These are phyloP conservation scores for Timema podura DNA, from an alignment of 2,888 invertebrate genomes.

Conservation along the genomic window DNA sequence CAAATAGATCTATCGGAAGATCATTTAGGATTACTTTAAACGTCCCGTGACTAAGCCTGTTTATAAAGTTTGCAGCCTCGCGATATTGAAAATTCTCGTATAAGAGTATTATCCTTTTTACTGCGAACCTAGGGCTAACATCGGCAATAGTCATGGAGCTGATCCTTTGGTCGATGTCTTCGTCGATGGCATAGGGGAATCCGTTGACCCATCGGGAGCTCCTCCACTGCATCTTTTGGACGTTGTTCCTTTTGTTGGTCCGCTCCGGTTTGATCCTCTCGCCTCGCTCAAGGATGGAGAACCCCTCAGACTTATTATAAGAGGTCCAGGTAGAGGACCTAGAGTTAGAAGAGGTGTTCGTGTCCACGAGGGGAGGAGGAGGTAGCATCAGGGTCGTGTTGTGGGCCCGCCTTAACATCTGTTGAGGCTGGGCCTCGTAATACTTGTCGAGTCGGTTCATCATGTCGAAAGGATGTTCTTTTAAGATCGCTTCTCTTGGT, in stretches of 20 bases:
- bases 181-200: conserved; percentile 34
- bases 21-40: conserved; percentile 63
- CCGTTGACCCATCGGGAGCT: conserved; percentile 40
- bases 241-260: conserved; percentile 49
- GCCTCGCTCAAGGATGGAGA: conserved; percentile 53
- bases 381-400: conserved; percentile 31
- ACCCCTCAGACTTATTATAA: conserved; percentile 20
- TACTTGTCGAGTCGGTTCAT: conserved; percentile 31
- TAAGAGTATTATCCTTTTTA: conserved; percentile 63
- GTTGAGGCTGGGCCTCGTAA: conserved; percentile 30
- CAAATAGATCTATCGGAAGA: conserved; percentile 78
- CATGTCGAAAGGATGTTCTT: conserved; percentile 10
- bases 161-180: conserved; percentile 33
- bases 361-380: conserved; percentile 31
- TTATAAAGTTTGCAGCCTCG: conserved; percentile 84
- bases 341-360: conserved; percentile 15
- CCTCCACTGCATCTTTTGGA: conserved; percentile 41
- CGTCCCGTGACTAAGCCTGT: conserved; percentile 73
- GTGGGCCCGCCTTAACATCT: conserved; percentile 28
- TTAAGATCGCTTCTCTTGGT: no score
- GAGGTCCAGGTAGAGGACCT: conserved; percentile 25
- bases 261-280: conserved; percentile 66
- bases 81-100: conserved; percentile 85
- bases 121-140: conserved; percentile 49
- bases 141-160: conserved; percentile 43